phyloP scores from a whole-genome alignment of 1,140 invertebrate genomes.

The Mycetomoellerius zeteki region DNA sequence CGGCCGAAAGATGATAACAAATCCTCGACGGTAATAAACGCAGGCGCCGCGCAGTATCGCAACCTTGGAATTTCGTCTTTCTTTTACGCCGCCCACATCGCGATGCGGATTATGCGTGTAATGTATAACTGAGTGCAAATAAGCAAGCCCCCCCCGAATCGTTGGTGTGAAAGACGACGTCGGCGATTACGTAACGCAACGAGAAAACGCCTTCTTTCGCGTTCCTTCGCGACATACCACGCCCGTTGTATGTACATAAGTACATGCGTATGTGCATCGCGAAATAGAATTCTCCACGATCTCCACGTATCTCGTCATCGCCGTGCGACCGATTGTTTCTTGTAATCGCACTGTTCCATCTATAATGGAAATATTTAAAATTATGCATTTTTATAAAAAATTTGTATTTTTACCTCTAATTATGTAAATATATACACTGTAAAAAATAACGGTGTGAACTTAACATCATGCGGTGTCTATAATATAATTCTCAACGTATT shows the following conservation, averaged over 20 bases:
- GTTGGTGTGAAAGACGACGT: background rate
- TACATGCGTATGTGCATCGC: background rate
- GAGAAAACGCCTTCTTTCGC: slow-evolving; percentile 35
- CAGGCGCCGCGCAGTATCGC: background rate
- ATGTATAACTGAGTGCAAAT: slow-evolving; percentile 1
- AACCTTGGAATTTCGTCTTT: slow-evolving; percentile 64
- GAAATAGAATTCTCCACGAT: background rate
- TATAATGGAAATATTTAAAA: background rate
- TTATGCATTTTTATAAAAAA: no score
- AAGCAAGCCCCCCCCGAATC: slow-evolving; percentile 1
- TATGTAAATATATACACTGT: no score
- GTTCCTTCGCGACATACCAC: slow-evolving; percentile 37
- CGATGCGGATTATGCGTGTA: slow-evolving; percentile 4
- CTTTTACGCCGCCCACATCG: slow-evolving; percentile 42
- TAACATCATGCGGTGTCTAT: no score
- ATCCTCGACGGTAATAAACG: background rate
- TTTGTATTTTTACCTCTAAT: no score
- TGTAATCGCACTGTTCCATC: background rate
- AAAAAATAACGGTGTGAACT: no score
- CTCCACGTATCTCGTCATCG: slow-evolving; percentile 3
- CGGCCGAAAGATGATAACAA: background rate
- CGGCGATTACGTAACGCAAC: slow-evolving; percentile 49
- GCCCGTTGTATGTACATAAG: slow-evolving; percentile 2
- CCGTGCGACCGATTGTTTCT: background rate
- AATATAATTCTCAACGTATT: no score